These are phyloP conservation scores for Spatulosminthurus flaviceps DNA, from an alignment of 2,888 invertebrate genomes.

Conservation along the genomic window DNA sequence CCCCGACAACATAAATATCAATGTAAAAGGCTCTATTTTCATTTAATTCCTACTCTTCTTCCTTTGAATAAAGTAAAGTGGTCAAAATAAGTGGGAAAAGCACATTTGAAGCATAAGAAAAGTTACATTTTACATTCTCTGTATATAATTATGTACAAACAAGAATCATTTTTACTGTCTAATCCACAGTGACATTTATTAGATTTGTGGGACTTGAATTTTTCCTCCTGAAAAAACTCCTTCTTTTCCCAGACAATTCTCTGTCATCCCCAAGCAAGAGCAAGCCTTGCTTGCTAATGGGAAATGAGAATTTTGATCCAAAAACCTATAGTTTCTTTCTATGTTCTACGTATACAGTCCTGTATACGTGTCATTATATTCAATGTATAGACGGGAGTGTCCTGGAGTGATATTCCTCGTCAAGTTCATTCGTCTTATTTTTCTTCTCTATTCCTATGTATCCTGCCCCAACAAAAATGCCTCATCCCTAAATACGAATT, in stretches of 20 bases:
- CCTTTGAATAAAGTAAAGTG: too few species aligned
- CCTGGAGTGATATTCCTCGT: slow-evolving; percentile 38
- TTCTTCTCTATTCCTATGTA: background rate
- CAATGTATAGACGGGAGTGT: slow-evolving; percentile 1
- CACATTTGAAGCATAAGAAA: too few species aligned
- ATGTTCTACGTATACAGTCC: too few species aligned
- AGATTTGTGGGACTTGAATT: slow-evolving; percentile 16
- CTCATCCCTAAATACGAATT: slow-evolving; percentile 31
- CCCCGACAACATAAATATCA: too few species aligned
- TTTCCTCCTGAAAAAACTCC: background rate
- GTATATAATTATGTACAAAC: too few species aligned
- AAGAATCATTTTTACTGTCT: slow-evolving; percentile 37
- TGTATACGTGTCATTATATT: slow-evolving; percentile 6
- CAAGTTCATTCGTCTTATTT: slow-evolving; percentile 23
- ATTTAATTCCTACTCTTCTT: too few species aligned
- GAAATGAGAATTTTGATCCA: slow-evolving; percentile 22
- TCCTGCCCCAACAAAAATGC: background rate
- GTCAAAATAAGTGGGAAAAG: too few species aligned
- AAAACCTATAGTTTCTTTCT: background rate
- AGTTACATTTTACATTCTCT: too few species aligned
- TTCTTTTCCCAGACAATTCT: slow-evolving; percentile 12
- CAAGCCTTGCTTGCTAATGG: too few species aligned
- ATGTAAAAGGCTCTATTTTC: too few species aligned
- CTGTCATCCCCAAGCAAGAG: too few species aligned
- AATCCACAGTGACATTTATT: slow-evolving; percentile 27